Evolutionary conservation across 2,113 vertebrate species (phyloP).

Genomic region (Silurus glanis): DNA sequence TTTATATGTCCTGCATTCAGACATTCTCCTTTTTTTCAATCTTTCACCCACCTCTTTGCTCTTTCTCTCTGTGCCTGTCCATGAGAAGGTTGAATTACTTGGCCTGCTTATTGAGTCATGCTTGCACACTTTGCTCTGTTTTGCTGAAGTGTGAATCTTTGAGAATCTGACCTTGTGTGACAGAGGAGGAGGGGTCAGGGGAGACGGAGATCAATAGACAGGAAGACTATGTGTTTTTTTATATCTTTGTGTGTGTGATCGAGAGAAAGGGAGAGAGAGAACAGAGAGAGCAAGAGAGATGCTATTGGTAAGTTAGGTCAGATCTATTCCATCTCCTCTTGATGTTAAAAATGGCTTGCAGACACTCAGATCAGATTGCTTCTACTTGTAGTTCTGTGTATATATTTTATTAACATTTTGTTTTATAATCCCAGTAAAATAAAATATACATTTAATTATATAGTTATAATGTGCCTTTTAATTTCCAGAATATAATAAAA

Average conservation of each 20-base stretch:
- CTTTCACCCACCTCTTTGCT: constrained; percentile 24
- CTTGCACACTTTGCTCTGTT: constrained; percentile 31
- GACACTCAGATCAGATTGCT: background rate
- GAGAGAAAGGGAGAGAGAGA: constrained; percentile 6
- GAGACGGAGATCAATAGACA: constrained; percentile 33
- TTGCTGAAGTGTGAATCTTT: constrained; percentile 34
- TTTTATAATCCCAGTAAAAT: background rate
- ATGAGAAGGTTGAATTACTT: constrained; percentile 42
- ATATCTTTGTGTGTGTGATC: background rate
- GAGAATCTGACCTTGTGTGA: constrained; percentile 38
- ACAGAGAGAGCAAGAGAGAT: background rate
- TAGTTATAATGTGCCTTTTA: background rate
- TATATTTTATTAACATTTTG: background rate
- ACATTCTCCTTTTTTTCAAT: constrained; percentile 25
- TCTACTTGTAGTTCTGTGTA: background rate
- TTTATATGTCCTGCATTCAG: constrained; percentile 49
- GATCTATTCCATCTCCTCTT: background rate
- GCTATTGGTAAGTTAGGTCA: constrained; percentile 32
- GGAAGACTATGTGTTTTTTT: constrained; percentile 8
- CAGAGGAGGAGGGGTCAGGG: constrained; percentile 36
- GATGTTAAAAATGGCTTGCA: constrained; percentile 8
- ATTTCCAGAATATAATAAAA: background rate
- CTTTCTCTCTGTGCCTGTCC: constrained; percentile 20
- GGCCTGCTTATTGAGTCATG: constrained; percentile 43
- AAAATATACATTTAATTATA: too few species aligned